Base-by-base conservation (phyloP, 2,113 vertebrate species). In the Campylomormyrus tamandua region DNA sequence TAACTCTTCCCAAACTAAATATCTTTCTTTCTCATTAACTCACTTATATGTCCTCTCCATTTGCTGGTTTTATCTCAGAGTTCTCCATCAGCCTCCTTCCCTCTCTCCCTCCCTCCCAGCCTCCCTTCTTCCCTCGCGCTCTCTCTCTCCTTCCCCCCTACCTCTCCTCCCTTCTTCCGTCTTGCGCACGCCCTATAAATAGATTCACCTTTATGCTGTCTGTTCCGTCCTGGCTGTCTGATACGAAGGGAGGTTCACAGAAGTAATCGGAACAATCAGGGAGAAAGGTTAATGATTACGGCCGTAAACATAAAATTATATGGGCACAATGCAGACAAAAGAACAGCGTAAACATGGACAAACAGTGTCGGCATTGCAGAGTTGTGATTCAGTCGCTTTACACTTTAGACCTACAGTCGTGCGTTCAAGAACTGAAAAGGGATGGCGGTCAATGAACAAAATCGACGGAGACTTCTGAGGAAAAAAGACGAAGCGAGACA, bases 161-260 rank as follows among this genome's bases (percentile, higher is more conserved):
- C 50, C 70, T 88, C 24, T 15, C 19, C 49, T 58, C 83, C 53
- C 49, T 31, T n/a, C 39, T 42, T 86, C 31, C 39, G 70, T 86
- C 87, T 89, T 83, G 53, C 80, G 70, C 87, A 50, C 80, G 39
- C 27, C 70, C 53, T 84, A 62, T 85, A 49, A 66, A 74, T 85
- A 80, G 45, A 35, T 89, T 87, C 83, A 87, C 88, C 80, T 84
- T 85, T 87, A 50, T 89, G 39, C 87, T 70, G 27, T 86, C 46
- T 89, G 80, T 74, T 85, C 87, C 88, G 24, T 50, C 24, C 53
- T 24, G 24, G 48, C 87, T 31, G 87, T 87, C 45, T 89, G 88
- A 89, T 83, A 89, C 70, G 50, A 19, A 42, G 50, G 48, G 86
- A 62, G 70, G 70, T 27, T n/a, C 27, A 17, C 46, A 53, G 31